Evolutionary conservation across 1,140 invertebrate genomes (phyloP), one percentile per base, ranked within the genome.

Genomic region (Anoplophora glabripennis): DNA sequence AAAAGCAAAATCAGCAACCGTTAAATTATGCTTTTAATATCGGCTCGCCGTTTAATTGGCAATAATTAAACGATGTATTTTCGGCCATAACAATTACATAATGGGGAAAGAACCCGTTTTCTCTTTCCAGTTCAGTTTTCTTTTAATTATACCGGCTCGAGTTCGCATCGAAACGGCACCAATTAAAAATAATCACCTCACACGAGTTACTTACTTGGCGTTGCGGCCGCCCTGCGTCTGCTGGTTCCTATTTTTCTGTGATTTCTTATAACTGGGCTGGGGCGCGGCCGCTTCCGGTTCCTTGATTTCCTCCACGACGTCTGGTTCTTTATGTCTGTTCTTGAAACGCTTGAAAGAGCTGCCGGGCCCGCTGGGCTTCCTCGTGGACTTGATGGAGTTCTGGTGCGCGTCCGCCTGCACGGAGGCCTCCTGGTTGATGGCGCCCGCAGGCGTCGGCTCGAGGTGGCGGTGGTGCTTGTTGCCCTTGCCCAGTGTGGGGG

Each of bases 401-500:
- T 71, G 66, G 57, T 80, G 77, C 46, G 79, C 67, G 46, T 78
- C 70, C 80, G 80, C 74, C 75, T 45, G 37, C 75, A 65, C 51
- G 0, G 79, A 77, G 7, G 82, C 80, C 53, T 86, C 83, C 41
- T 85, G 83, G 41, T 79, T 79, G 36, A 80, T 72, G 10, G 80
- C 79, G 57, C 67, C 71, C 1, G 79, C 76, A 1, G 85, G 81
- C 5, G 86, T 86, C 0, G 86, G 82, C 67, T 88, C 86, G 17
- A 88, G 73, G 17, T 81, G 77, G 8, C 68, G 64, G 74, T 76
- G 64, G 76, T 76, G 68, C 76, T 79, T 62, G 74, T 74, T 69
- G 72, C 75, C 60, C 78, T 82, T 54, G 76, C 76, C 75, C 54
- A 84, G 76, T n/a, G 79, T 75, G 0, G 87, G 86, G 48, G 85